Evolutionary conservation across 2,113 vertebrate genomes (phyloP).

Genomic region (Pyrgilauda ruficollis): DNA sequence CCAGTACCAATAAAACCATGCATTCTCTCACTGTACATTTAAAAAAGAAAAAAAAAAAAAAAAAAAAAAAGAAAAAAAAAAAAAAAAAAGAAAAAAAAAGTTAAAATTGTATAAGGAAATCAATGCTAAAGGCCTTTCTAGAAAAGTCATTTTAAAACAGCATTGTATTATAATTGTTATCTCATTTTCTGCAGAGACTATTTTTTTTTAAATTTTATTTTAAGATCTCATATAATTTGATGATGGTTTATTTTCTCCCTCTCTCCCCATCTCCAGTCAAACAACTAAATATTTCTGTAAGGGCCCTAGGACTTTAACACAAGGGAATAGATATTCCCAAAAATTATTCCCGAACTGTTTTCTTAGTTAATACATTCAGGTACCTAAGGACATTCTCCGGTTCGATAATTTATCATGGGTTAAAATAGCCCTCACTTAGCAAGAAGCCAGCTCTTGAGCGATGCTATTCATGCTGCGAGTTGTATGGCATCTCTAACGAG

Average conservation of each 20-base stretch:
- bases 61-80: not conserved
- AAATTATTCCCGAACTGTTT: not conserved
- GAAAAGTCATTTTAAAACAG: not conserved
- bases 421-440: not conserved
- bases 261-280: not conserved
- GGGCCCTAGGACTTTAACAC: not conserved
- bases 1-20: constrained; percentile 52
- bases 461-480: not conserved
- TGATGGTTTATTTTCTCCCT: not conserved
- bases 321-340: not conserved
- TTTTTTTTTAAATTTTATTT: not conserved
- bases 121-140: not conserved
- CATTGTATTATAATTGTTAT: not conserved
- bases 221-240: not conserved
- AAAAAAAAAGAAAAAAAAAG: not conserved
- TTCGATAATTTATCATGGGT: not conserved
- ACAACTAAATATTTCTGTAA: not conserved
- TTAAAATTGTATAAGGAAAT: not conserved
- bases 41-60: not conserved
- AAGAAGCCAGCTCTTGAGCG: not conserved
- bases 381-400: not conserved
- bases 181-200: not conserved
- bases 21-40: constrained; percentile 8
- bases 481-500: not conserved
- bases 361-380: not conserved